Conservation (phyloP, 1,140 invertebrate genomes). For the Colletes latitarsis region DNA sequence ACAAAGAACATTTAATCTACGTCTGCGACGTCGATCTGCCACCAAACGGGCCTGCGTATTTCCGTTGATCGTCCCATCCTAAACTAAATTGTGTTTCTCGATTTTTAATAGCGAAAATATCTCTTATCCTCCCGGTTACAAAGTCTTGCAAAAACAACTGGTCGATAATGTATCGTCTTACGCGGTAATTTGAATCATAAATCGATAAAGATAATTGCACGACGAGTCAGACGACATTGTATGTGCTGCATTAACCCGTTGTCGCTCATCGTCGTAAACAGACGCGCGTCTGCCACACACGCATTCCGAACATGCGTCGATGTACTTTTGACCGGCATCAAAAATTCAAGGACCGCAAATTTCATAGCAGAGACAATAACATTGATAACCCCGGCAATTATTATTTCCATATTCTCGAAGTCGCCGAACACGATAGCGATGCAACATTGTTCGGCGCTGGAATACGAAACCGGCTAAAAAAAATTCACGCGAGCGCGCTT, state of each 20-base stretch:
- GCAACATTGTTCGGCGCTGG: not conserved
- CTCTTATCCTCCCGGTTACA: not conserved
- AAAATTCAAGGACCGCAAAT: not conserved
- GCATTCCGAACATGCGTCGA: not conserved
- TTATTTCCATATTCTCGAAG: not conserved
- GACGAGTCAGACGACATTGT: not conserved
- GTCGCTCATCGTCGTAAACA: not conserved
- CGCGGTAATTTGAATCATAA: not conserved
- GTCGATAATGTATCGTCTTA: not conserved
- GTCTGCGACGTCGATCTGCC: not conserved
- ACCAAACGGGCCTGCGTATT: too few species aligned
- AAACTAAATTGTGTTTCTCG: not conserved
- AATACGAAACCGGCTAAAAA: not conserved
- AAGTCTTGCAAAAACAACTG: not conserved
- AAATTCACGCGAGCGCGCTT: slow-evolving; percentile 19
- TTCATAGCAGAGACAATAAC: not conserved
- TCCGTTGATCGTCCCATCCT: too few species aligned
- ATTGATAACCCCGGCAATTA: slow-evolving; percentile 12
- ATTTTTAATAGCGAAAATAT: not conserved
- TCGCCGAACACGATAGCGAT: not conserved
- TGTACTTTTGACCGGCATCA: not conserved
- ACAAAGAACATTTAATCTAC: slow-evolving; percentile 24
- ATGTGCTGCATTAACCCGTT: not conserved
- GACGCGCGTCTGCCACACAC: not conserved
- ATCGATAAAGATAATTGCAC: not conserved